Base-by-base conservation (phyloP, 2,797 vertebrate species). In the Enteromius fasciolatus region DNA sequence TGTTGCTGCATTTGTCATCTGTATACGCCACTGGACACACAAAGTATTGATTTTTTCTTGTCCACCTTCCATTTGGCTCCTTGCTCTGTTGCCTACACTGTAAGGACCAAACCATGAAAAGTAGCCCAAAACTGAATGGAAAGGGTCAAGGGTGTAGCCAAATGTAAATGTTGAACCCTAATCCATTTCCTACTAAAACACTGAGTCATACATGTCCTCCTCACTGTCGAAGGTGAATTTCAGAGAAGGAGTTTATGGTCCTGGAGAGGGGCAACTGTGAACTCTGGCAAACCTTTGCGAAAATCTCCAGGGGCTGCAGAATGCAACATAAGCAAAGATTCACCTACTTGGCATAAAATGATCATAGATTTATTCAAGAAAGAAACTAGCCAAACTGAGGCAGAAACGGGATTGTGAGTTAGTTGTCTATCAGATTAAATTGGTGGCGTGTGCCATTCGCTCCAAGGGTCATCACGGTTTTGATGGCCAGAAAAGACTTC, bases 21-120 rank as follows among this genome's bases (percentile, higher is more conserved):
- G 41, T 78, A 54, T 73, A 79, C 4, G 3, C 31, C 76, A 72
- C 76, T 72, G 14, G 76, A 78, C 82, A 77, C 68, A 64, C 80
- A 82, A 68, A 57, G 70, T 87, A 85, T 88, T 88, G 83, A 85
- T 87, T 87, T 80, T 63, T 48, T 48, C 39, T 50, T 67, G 48
- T 61, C 74, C 63, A 59, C 31, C 66, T 59, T 73, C 72, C 31
- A 25, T 54, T 77, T 76, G 54, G 12, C 46, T 52, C 36, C 15
- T 84, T 83, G 76, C 41, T 83, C 63, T 64, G 70, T 28, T 76
- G 44, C 80, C 68, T n/a, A 73, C 68, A 63, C 59, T 59, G 4
- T 61, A 12, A 69, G 50, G 20, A 59, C 25, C 8, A 67, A 61
- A 76, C 5, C 50, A 36, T 33, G 18, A 63, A 77, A 83, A 52